Base-by-base conservation (phyloP, 2,888 invertebrate genomes). In the Drosophila subquinaria region DNA sequence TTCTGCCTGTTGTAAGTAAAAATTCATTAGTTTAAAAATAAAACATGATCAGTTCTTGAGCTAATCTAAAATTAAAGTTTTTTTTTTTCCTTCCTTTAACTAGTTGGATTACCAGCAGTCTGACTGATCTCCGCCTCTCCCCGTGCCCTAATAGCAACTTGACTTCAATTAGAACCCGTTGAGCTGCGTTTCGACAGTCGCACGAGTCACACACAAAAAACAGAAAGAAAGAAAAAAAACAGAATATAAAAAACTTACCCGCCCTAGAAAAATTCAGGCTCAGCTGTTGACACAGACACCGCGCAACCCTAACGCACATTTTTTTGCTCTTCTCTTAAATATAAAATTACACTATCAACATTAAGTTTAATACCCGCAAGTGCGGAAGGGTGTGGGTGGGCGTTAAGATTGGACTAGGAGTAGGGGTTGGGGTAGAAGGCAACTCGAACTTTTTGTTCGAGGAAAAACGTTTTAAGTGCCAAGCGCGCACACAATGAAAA, bases 341-440 rank as follows among this genome's bases (percentile, higher is more conserved):
- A 87, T 90, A 89, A 87, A 90, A 87, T 87, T 87, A 87, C 90
- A 87, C 89, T 90, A 87, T 87, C 88, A 87, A 87, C 90, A 89
- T 89, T 89, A 90, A 76, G 89, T 84, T 89, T 87, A 89, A 87
- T 89, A 87, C 89, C 90, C 90, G 86, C 90, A 86, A 90, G 90
- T 88, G 76, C 52, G 66, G 76, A 82, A 63, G 75, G 65, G 57
- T 60, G 73, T 48, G 53, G 52, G 56, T 17, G 48, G 53, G 45
- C n/a, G 53, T 56, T 36, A 40, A 57, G 35, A 42, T 73, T 43
- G 42, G 35, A 23, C 23, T 6, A 3, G 66, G 48, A 35, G 61
- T 23, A 36, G 17, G 23, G 23, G 45, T 62, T 33, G 43, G 45
- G 23, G 60, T 77, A 35, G 20, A 42, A 33, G 57, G 66, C 72